Base-by-base conservation (phyloP, 2,888 invertebrate genomes). In the Capitulum mitella region DNA sequence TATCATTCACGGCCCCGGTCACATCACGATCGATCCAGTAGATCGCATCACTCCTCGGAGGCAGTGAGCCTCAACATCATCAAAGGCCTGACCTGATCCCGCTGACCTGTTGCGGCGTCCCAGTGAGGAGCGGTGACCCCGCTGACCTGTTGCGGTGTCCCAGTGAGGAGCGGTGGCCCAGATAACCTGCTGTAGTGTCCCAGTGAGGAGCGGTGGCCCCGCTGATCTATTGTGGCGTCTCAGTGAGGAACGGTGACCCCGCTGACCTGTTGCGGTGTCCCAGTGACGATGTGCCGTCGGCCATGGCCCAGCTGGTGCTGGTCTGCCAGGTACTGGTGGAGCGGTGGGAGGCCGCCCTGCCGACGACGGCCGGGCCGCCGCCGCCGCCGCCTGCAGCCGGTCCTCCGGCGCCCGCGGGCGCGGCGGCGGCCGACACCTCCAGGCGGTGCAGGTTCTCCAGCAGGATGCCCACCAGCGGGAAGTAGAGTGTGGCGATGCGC, bases 381-480 rank as follows among this genome's bases (percentile, higher is more conserved):
- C 88, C 87, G 78, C 87, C 12, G 64, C 22, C 70, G 34, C 37
- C 22, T 37, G 87, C 51, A 94, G 89, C 58, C 96, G 90, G 84
- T 92, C n/a, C n/a, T n/a, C n/a, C n/a, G n/a, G n/a, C n/a, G n/a
- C n/a, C 1, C 78, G 76, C 5, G 77, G 79, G 77, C 78, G 37
- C 61, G 78, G 74, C 78, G 81, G 79, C 88, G 87, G 77, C 87
- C 2, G 61, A 16, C 64, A 40, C 37, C 22, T 70, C 87, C 51
- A 94, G 89, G 58, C 96, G 90, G 84, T 92, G 91, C 79, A 95
- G 89, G 87, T 95, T 95, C 83, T 97, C 97, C 84, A 94, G 87
- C 0, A 95, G 92, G 79, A 97, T 90, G 8, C 92, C 91, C 81
- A 98, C 88, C 91, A 97, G 93, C 0, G 98, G 98, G 79, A 95